Evolutionary conservation across 1,140 invertebrate species (phyloP).

Genomic region (Metaphire vulgaris): DNA sequence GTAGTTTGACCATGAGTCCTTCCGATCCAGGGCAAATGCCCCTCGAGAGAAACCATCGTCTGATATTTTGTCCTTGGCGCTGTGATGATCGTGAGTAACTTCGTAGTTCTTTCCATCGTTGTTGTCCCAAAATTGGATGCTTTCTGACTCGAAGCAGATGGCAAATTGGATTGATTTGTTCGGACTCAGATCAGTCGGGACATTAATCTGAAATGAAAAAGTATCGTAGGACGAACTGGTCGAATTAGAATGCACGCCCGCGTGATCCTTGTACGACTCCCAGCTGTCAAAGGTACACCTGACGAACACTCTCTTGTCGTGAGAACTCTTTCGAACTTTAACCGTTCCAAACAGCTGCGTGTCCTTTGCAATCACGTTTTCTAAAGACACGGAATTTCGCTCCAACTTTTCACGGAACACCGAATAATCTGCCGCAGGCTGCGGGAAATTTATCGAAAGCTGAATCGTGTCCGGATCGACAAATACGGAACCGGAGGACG

Average conservation of each 20-base stretch:
- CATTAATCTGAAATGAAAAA: conserved; percentile 77
- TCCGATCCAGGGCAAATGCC: neutral
- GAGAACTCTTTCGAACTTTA: conserved; percentile 85
- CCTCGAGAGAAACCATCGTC: conserved; percentile 30
- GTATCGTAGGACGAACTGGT: conserved; percentile 68
- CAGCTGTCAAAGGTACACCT: conserved; percentile 71
- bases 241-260: conserved; percentile 62
- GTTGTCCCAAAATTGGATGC: conserved; percentile 80
- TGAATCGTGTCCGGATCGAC: conserved; percentile 39
- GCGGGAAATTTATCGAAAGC: conserved; percentile 64
- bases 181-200: conserved; percentile 57
- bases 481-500: too few relatives aligned
- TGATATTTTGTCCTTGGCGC: too few relatives aligned
- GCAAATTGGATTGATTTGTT: conserved; percentile 70
- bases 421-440: conserved; percentile 88
- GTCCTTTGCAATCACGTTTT: conserved; percentile 86
- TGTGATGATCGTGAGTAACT: conserved; percentile 40
- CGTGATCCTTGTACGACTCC: conserved; percentile 68
- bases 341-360: conserved; percentile 77
- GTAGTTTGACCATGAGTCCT: neutral
- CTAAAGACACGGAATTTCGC: conserved; percentile 71
- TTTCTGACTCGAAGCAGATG: conserved; percentile 69
- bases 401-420: conserved; percentile 77
- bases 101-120: conserved; percentile 70
- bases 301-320: conserved; percentile 77